Percentiles rank a stretch among this genome's conserved stretches.
Evolutionary conservation across 2,797 vertebrate species (phyloP).

Genomic region (Prunella strophiata): DNA sequence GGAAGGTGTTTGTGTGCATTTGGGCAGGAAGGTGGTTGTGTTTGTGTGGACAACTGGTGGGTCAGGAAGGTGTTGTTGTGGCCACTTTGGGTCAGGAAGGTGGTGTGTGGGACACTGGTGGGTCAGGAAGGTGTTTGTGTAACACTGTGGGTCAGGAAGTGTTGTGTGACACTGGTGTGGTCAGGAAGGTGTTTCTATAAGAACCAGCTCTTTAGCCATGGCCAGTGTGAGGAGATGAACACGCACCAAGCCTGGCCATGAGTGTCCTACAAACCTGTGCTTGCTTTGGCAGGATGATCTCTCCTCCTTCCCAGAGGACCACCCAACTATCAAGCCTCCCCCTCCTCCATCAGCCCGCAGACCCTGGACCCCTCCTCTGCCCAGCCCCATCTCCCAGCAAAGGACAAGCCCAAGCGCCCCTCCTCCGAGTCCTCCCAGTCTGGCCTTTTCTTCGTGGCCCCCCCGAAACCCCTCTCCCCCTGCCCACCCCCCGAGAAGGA

Average conservation of each 20-base stretch:
- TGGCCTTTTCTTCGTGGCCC: conserved; percentile 85
- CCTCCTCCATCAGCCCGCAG: conserved; percentile 74
- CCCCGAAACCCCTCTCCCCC: conserved; percentile 73
- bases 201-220: rapidly evolving
- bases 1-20: too few relatives aligned
- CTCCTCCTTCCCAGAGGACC: conserved; percentile 81
- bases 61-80: too few relatives aligned
- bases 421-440: conserved; percentile 87
- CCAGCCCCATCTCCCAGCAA: conserved; percentile 72
- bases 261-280: conserved; percentile 39
- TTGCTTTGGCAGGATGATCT: conserved; percentile 88
- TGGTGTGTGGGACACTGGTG: too few relatives aligned
- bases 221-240: not conserved
- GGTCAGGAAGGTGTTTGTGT: not conserved
- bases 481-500: conserved; percentile 46
- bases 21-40: too few relatives aligned
- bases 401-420: conserved; percentile 80
- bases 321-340: conserved; percentile 85
- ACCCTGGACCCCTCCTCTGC: conserved; percentile 3
- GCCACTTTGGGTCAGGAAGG: too few relatives aligned
- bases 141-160: too few relatives aligned
- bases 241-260: not conserved
- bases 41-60: too few relatives aligned
- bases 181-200: too few relatives aligned
- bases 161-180: too few relatives aligned